Conservation (phyloP, 2,113 vertebrate genomes). For the Oxyura jamaicensis region DNA sequence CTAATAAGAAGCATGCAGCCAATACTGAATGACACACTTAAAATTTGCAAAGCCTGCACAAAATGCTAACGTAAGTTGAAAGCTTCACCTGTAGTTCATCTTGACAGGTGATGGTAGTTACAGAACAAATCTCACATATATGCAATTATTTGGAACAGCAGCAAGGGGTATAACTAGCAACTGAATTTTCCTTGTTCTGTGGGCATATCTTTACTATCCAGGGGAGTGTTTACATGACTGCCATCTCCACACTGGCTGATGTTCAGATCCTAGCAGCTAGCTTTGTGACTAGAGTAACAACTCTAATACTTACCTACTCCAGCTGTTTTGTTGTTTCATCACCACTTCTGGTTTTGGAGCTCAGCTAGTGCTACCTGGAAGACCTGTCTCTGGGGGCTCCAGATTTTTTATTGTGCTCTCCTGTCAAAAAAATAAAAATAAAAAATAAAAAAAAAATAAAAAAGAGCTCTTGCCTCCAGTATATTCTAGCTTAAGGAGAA, state of each 20-base stretch:
- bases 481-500: not conserved
- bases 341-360: not conserved
- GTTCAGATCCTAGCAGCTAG: not conserved
- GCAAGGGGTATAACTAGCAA: not conserved
- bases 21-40: not conserved
- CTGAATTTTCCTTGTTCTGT: not conserved
- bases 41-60: not conserved
- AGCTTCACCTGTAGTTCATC: not conserved
- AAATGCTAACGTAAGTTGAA: not conserved
- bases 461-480: not conserved
- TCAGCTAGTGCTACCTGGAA: not conserved
- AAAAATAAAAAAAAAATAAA: not conserved
- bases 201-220: not conserved
- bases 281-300: not conserved
- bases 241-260: not conserved
- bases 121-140: not conserved
- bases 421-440: not conserved
- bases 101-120: not conserved
- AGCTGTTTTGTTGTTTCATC: not conserved
- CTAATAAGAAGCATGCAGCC: not conserved
- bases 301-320: not conserved
- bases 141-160: conserved; percentile 13
- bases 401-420: not conserved
- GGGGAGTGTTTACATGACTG: not conserved
- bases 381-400: not conserved